Evolutionary conservation across 1,140 invertebrate species (phyloP), one percentile per base, ranked within the genome.

Genomic region (Bombus soroeensis): DNA sequence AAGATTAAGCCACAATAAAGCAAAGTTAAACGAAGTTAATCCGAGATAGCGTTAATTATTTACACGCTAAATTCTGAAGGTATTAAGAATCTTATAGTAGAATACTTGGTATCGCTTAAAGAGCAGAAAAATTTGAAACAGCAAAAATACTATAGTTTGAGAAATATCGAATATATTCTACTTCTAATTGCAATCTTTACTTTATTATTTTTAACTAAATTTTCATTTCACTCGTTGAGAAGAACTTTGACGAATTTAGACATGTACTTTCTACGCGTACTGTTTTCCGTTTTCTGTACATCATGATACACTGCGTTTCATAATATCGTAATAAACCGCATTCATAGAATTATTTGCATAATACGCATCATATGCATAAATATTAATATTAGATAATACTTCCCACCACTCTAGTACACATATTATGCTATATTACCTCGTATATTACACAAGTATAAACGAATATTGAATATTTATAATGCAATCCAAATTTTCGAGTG

Each of bases 351-450:
- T 34, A 32, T 32, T 66, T 66, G n/a, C 32, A 68, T 34, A 15
- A 22, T 37, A 37, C 18, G 32, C 66, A 18, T 68, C 18, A 0
- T 32, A 66, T 66, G n/a, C 62, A 32, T 66, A 66, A 66, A 32
- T 32, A 32, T 66, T 66, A 66, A 66, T 32, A 66, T 66, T 66
- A 66, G n/a, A 66, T n/a, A 66, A 66, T 66, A 66, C n/a, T 66
- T 6, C 1, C 15, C 64, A 32, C 32, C n/a, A 1, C 15, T 32
- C 32, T 66, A 18, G 47, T 53, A 53, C 47, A 3, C 6, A 18
- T 8, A 32, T 66, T 25, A 68, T 1, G 68, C 37, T 39, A 2
- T 22, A 18, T 22, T 68, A 18, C 6, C 5, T 53, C 47, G 47
- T 68, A 68, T 32, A 32, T 34, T 37, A 22, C 34, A 22, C 64